These are phyloP conservation scores for Ciona savignyi DNA, from an alignment of 23 tunicate genomes.

Conservation along the genomic window DNA sequence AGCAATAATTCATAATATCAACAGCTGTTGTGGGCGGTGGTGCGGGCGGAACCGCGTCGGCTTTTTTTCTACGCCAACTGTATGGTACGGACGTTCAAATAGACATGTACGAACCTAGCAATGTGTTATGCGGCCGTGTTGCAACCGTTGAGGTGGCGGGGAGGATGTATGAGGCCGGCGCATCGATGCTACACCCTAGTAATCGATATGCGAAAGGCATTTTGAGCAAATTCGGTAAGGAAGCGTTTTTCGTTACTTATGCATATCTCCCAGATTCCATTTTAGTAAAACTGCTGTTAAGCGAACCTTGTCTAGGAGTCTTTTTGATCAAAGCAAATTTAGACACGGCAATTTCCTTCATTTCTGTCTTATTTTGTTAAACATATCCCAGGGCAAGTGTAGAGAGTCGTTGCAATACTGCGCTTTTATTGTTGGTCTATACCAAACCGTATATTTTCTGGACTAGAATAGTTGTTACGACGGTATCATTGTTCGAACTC, in stretches of 20 bases:
- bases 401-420: too few species aligned
- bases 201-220: constrained; percentile 49
- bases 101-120: constrained; percentile 55
- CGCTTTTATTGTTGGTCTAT: too few species aligned
- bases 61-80: constrained; percentile 39
- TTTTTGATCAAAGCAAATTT: too few species aligned
- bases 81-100: constrained; percentile 60
- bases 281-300: too few species aligned
- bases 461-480: too few species aligned
- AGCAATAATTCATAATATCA: too few species aligned
- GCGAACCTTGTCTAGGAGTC: too few species aligned
- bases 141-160: constrained; percentile 48
- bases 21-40: constrained; percentile 86
- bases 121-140: constrained; percentile 49
- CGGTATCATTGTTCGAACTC: too few species aligned
- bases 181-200: constrained; percentile 52
- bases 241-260: background rate
- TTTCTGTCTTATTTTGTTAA: too few species aligned
- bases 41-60: constrained; percentile 61
- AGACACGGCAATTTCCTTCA: too few species aligned
- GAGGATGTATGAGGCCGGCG: constrained; percentile 64
- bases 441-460: too few species aligned
- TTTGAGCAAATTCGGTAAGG: constrained; percentile 41
- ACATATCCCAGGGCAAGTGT: too few species aligned
- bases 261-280: background rate